These are phyloP conservation scores for Onychomys arenicola DNA, from an alignment of 2,797 vertebrate species.

Conservation along the genomic window DNA sequence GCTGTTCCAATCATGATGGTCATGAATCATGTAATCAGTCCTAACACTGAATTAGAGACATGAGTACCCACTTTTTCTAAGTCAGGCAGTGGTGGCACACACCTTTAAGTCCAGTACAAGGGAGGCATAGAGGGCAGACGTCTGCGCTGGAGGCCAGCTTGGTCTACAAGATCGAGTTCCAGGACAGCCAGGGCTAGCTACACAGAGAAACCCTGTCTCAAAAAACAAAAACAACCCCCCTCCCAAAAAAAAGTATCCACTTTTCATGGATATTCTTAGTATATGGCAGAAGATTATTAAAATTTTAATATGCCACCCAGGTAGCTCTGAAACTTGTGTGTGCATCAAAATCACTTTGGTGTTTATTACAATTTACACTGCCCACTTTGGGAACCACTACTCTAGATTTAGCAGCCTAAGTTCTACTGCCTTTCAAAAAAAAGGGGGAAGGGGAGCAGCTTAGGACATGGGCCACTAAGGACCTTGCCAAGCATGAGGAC, in stretches of 20 bases:
- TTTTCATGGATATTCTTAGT: not conserved
- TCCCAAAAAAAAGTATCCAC: not conserved
- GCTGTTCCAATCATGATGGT: not conserved
- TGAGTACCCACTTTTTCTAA: not conserved
- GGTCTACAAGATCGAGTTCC: not conserved
- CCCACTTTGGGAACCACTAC: not conserved
- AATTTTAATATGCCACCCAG: not conserved
- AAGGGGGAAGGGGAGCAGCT: not conserved
- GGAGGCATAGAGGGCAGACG: not conserved
- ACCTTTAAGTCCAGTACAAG: not conserved
- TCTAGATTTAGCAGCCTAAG: not conserved
- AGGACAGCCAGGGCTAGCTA: not conserved
- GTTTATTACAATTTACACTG: not conserved
- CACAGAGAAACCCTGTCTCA: not conserved
- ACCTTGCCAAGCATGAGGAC: not conserved
- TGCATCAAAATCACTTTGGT: not conserved
- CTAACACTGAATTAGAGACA: not conserved
- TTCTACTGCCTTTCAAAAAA: not conserved
- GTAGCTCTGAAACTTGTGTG: not conserved
- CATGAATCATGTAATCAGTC: not conserved
- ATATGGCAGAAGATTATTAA: not conserved
- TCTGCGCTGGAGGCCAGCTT: not conserved
- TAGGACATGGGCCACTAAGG: not conserved
- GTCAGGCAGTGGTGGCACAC: not conserved
- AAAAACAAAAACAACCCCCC: not conserved